These are phyloP conservation scores for Acleris laterana DNA, from an alignment of 2,888 invertebrate species.

Conservation along the genomic window DNA sequence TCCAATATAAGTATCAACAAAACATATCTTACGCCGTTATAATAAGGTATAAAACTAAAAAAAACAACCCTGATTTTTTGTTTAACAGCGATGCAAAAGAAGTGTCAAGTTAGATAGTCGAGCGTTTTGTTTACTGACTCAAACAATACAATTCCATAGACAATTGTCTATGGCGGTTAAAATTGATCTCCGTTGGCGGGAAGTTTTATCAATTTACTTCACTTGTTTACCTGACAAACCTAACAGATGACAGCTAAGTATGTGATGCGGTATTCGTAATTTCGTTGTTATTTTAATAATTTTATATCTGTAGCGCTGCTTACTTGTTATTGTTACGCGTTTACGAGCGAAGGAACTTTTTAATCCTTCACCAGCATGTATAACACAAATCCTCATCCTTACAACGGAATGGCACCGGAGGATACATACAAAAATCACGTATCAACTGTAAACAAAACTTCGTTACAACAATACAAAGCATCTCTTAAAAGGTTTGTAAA, in stretches of 20 bases:
- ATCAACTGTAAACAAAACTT: conserved; percentile 47
- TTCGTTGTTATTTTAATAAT: neutral
- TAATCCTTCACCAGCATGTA: conserved; percentile 21
- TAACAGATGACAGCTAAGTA: neutral
- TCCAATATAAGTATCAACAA: no score
- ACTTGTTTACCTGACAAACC: no score
- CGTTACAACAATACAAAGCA: conserved; percentile 52
- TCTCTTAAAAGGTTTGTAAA: conserved; percentile 52
- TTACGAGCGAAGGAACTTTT: no score
- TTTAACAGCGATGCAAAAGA: no score
- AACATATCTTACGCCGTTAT: no score
- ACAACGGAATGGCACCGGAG: conserved; percentile 45
- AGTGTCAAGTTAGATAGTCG: no score
- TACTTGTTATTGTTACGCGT: neutral
- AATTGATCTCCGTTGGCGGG: conserved; percentile 6
- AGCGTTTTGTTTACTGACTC: neutral
- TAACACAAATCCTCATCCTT: conserved; percentile 34
- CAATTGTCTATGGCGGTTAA: neutral
- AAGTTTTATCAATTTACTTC: neutral
- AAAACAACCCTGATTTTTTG: no score
- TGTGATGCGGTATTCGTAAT: no score
- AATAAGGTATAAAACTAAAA: no score
- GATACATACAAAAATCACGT: conserved; percentile 46
- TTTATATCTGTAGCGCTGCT: neutral
- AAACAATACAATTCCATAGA: neutral